Evolutionary conservation across 2,113 vertebrate species (phyloP).

Genomic region (Abramis brama): DNA sequence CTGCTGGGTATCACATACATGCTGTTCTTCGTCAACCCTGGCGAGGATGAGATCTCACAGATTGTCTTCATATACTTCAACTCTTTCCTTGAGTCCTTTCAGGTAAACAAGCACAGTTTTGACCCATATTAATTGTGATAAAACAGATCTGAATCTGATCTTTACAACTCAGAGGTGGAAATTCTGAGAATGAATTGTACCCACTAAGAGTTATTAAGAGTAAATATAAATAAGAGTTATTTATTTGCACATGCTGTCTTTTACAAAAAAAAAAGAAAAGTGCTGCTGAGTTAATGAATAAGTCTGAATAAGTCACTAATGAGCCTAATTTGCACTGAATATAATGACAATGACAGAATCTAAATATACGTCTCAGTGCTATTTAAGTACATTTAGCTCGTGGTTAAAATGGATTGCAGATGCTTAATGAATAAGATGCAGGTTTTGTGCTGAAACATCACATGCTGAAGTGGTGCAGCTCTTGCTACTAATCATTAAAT

Average conservation of each 20-base stretch:
- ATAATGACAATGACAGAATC: not conserved
- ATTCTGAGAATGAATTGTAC: not conserved
- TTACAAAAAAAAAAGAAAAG: not conserved
- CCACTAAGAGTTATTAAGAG: not conserved
- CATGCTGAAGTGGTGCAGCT: not conserved
- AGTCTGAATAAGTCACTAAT: not conserved
- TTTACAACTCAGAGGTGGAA: not conserved
- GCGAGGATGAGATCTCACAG: conserved; percentile 93
- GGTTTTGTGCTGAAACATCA: not conserved
- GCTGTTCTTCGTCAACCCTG: conserved; percentile 97
- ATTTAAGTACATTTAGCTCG: not conserved
- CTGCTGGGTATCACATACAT: conserved; percentile 98
- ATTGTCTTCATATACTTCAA: conserved; percentile 99
- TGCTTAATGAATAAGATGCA: not conserved
- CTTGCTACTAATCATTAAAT: not conserved
- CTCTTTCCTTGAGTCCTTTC: conserved; percentile 96
- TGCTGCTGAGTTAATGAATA: not conserved
- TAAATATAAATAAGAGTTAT: not conserved
- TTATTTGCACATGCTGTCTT: not conserved
- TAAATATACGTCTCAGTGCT: not conserved
- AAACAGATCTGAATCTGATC: not conserved
- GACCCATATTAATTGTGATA: not conserved
- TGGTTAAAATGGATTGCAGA: not conserved
- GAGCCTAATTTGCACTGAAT: not conserved
- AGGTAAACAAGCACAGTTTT: conserved; percentile 75